Base-by-base conservation (phyloP, 2,113 vertebrate genomes). In the Corvus cornix region DNA sequence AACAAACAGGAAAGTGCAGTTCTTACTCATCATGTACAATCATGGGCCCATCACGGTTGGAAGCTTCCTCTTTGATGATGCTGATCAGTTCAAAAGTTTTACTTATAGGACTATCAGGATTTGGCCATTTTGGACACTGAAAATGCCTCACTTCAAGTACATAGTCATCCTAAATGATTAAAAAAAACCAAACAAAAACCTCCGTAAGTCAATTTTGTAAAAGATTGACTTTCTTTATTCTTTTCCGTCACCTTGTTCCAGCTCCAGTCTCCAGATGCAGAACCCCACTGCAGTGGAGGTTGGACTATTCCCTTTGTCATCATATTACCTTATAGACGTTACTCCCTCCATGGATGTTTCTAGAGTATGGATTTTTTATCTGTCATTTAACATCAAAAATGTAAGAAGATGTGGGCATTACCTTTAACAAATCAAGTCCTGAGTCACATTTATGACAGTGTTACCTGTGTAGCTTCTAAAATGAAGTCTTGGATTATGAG, bases 1-100 rank as follows among this genome's bases (percentile, higher is more conserved):
- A 92, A 44, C 19, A 59, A 81, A 75, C 22, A 33, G 44, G 73
- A 87, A 89, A 76, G 20, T 73, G 16, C 26, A 63, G 30, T 58
- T 96, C 99, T 98, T 98, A 99, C 99, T 99, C 98, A 28, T 99
- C 99, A 16, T 99, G 99, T 56, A 99, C 98, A 75, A 99, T 98
- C 64, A 97, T 96, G 26, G 99, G 99, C 8, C 99, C 98, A 55
- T 99, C 99, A 90, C 98, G 98, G 77, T 58, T 96, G 48, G 95
- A 76, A 41, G 97, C 97, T 92, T 98, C 98, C 84, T 99, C 98
- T 96, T 98, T 98, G 90, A 99, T 98, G 88, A 99, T 94, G 92
- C 96, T 98, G 90, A 99, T 97, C 70, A 99, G 98, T 97, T 99
- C 99, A 87, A 99, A 99, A 46, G 98, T 99, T 97, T 98, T 99